Base-by-base conservation (phyloP, 1,140 invertebrate genomes). In the Choristoneura fumiferana region DNA sequence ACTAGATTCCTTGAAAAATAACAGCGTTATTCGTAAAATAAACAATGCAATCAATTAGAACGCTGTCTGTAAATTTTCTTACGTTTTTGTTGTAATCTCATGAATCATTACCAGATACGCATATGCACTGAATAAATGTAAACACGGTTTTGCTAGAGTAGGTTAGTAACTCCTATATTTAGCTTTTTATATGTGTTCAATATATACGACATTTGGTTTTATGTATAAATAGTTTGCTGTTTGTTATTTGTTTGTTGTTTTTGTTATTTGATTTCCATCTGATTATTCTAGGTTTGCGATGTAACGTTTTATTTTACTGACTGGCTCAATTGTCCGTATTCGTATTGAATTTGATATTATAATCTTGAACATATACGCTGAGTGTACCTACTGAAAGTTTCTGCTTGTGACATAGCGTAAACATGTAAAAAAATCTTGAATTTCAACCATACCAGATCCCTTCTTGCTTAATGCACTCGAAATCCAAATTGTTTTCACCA, bases 311-410 rank as follows among this genome's bases (percentile, higher is more conserved):
- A n/a, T 60, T 29, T 36, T 40, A 54, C 15, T 52, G 34, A 67
- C 61, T 61, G 66, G 62, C 66, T 64, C 66, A 64, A 64, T 68
- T 68, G 53, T 68, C 63, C 65, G 65, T 67, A 60, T 60, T 64
- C 3, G n/a, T 8, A 29, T 45, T 2, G n/a, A n/a, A n/a, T n/a
- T n/a, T n/a, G n/a, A n/a, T n/a, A n/a, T n/a, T n/a, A n/a, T n/a
- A n/a, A n/a, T n/a, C n/a, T n/a, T n/a, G n/a, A n/a, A n/a, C n/a
- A n/a, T n/a, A n/a, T n/a, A n/a, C n/a, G n/a, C n/a, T n/a, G n/a
- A n/a, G n/a, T n/a, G n/a, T n/a, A n/a, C n/a, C n/a, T n/a, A n/a
- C n/a, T n/a, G n/a, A n/a, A n/a, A n/a, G n/a, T n/a, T n/a, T n/a
- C n/a, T n/a, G n/a, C n/a, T n/a, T n/a, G n/a, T n/a, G n/a, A n/a